Evolutionary conservation across 2,888 invertebrate species (phyloP), one percentile per base, ranked within the genome.

Genomic region (Spatulosminthurus flaviceps): DNA sequence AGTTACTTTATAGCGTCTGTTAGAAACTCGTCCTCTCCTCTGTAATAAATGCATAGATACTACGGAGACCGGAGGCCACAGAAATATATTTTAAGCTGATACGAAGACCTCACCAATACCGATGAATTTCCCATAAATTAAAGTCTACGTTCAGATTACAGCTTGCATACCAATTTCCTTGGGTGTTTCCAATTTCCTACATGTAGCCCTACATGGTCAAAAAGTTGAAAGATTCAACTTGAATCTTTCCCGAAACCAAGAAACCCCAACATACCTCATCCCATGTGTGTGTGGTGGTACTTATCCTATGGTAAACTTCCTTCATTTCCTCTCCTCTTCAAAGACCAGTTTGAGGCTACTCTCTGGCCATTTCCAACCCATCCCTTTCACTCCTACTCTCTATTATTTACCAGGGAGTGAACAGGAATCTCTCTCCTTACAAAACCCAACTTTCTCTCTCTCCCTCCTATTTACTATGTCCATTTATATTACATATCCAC

Each of bases 21-120:
- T n/a, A n/a, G n/a, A n/a, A 13, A 7, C 9, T 7, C 41, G 13
- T 41, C 41, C 13, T 41, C 41, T 13, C 41, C 13, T 41, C 41
- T 13, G 13, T 7, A 13, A 41, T 9, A 19, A 51, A 13, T 16
- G n/a, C 41, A 9, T 41, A 13, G 16, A 19, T 51, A 5, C n/a
- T 9, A 64, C 24, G 13, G 16, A 19, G 0, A 13, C 67, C 24
- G 24, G 28, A 24, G 28, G 67, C 67, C 26, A 26, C 26, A 67
- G 19, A 29, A 67, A 67, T 67, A 19, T 67, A 67, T 67, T 67
- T 67, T 67, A 67, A 26, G 67, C 67, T 19, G 26, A 67, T 28
- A 26, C 24, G 67, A 26, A 1, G 28, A 67, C 28, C 29, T 29
- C 1, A 67, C 67, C 67, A 19, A 67, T 26, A 26, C 67, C 67